Evolutionary conservation across 2,888 invertebrate species (phyloP).

Genomic region (Macrophya alboannulata): DNA sequence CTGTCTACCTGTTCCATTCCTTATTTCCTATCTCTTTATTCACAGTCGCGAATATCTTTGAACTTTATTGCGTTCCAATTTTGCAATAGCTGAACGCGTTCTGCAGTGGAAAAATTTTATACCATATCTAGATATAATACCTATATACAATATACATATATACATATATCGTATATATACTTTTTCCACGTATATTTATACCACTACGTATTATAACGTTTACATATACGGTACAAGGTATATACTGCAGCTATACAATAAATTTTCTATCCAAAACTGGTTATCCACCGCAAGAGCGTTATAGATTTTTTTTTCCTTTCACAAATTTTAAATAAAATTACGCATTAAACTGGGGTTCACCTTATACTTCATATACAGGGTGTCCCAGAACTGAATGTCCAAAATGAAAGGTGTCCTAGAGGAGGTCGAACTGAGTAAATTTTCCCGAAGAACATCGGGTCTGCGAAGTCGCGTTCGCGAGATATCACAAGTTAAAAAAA

Average conservation of each 20-base stretch:
- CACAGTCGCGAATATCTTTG: constrained; percentile 37
- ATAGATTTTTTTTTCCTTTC: not conserved
- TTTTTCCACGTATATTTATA: constrained; percentile 6
- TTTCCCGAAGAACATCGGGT: too few relatives aligned
- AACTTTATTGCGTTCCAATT: constrained; percentile 43
- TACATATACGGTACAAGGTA: not conserved
- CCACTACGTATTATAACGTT: not conserved
- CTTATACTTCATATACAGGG: too few relatives aligned
- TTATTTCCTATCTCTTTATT: constrained; percentile 30
- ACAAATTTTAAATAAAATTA: not conserved
- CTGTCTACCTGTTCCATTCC: constrained; percentile 16
- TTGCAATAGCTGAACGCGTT: constrained; percentile 29
- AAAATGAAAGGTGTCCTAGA: too few relatives aligned
- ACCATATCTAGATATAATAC: not conserved
- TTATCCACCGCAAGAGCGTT: not conserved
- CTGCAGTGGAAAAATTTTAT: constrained; percentile 33
- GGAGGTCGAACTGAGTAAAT: too few relatives aligned
- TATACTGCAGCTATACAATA: not conserved
- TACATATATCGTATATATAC: not conserved
- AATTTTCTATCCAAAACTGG: not conserved
- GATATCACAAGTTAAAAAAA: too few relatives aligned
- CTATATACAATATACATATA: not conserved
- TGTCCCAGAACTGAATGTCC: too few relatives aligned
- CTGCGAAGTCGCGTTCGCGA: too few relatives aligned
- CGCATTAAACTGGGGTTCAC: too few relatives aligned